These are phyloP conservation scores for Ivindomyrus marchei DNA, from an alignment of 2,113 vertebrate genomes.

Conservation along the genomic window DNA sequence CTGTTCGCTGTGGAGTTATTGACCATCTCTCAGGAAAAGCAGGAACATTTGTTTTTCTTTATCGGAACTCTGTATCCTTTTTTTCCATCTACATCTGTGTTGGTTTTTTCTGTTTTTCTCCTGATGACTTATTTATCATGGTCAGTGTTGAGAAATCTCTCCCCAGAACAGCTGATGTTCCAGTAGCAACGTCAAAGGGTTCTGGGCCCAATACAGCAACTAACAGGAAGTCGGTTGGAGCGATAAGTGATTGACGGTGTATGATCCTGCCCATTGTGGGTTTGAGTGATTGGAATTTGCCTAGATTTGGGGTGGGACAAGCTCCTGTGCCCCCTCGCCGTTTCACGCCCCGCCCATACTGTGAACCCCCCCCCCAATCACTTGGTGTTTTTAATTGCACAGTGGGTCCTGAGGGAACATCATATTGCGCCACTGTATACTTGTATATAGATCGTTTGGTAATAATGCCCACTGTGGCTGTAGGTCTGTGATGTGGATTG, in stretches of 20 bases:
- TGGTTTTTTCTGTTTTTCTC: neutral
- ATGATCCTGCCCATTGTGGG: neutral
- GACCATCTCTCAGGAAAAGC: neutral
- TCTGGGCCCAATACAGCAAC: neutral
- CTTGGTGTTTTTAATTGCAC: too few species aligned
- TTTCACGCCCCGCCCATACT: neutral
- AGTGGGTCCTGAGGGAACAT: neutral
- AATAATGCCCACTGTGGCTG: neutral
- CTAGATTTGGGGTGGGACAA: neutral
- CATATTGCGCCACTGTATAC: neutral
- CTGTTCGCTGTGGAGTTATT: neutral
- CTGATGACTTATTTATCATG: neutral
- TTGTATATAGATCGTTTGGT: neutral
- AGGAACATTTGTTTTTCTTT: neutral
- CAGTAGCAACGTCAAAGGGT: neutral
- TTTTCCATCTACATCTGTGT: neutral
- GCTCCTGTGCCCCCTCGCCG: neutral
- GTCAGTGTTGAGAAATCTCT: neutral
- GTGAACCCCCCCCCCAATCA: neutral
- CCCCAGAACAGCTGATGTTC: neutral
- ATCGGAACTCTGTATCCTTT: neutral
- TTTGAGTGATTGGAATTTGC: neutral
- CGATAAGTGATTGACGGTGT: neutral
- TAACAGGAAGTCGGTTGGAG: neutral
- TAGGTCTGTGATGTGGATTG: too few species aligned